These are phyloP conservation scores for Druceiella hillmani DNA, from an alignment of 2,888 invertebrate species.

Conservation along the genomic window DNA sequence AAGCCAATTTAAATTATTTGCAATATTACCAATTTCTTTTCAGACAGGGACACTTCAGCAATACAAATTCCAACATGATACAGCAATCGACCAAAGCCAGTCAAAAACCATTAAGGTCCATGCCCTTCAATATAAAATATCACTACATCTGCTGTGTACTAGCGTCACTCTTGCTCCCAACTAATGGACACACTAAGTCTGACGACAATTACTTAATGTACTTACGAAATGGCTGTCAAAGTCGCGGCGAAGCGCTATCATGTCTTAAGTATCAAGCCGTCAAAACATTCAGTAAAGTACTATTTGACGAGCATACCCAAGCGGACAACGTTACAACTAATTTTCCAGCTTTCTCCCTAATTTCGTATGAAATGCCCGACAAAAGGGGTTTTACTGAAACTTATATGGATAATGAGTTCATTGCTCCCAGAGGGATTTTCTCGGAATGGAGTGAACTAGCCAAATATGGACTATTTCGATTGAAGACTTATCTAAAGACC, in stretches of 20 bases:
- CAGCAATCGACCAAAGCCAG: no score
- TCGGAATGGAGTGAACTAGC: conserved; percentile 46
- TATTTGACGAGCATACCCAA: conserved; percentile 32
- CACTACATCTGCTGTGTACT: no score
- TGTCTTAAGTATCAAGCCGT: conserved; percentile 45
- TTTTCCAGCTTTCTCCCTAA: no score
- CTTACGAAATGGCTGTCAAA: conserved; percentile 42
- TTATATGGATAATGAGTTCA: conserved; percentile 24
- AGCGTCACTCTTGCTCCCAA: no score
- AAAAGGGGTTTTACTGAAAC: conserved; percentile 28
- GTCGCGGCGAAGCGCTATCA: conserved; percentile 39
- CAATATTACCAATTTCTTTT: no score
- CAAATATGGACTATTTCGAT: conserved; percentile 39
- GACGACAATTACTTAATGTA: conserved; percentile 42
- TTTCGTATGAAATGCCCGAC: conserved; percentile 37
- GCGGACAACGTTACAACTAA: conserved; percentile 41
- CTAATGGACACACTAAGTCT: background rate
- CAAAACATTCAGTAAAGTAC: conserved; percentile 39
- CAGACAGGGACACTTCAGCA: no score
- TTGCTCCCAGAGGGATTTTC: conserved; percentile 36
- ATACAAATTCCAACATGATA: no score
- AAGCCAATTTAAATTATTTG: no score
- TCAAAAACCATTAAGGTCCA: no score
- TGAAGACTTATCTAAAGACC: conserved; percentile 41
- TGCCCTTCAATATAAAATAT: no score